These are phyloP conservation scores for Conistra vaccinii DNA, from an alignment of 2,888 invertebrate species.

Conservation along the genomic window DNA sequence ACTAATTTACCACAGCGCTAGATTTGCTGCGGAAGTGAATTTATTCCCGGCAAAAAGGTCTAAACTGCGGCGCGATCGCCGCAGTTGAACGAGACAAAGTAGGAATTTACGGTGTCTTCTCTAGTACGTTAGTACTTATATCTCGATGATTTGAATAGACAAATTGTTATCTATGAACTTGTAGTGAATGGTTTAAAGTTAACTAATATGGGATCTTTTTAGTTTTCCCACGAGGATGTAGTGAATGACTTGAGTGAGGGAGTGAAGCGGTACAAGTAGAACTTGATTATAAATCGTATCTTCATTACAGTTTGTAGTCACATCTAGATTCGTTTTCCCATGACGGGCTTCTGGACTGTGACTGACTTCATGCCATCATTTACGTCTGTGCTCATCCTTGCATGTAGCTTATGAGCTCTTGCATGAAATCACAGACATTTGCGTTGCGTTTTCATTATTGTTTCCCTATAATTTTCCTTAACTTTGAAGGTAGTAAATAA, in stretches of 20 bases:
- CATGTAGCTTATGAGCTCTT: slow-evolving; percentile 66
- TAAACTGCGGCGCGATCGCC: too few relatives aligned
- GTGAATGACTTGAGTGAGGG: slow-evolving; percentile 32
- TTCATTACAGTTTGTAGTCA: slow-evolving; percentile 75
- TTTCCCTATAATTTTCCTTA: slow-evolving; percentile 72
- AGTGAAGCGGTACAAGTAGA: slow-evolving; percentile 31
- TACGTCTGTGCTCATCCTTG: slow-evolving; percentile 70
- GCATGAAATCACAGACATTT: slow-evolving; percentile 61
- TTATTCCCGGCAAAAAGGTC: too few relatives aligned
- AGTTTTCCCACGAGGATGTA: slow-evolving; percentile 52
- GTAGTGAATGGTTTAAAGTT: not conserved
- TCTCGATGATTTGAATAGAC: too few relatives aligned
- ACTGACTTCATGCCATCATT: slow-evolving; percentile 73
- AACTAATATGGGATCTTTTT: slow-evolving; percentile 22
- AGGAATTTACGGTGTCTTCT: too few relatives aligned
- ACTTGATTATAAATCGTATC: slow-evolving; percentile 48
- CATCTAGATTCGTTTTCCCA: slow-evolving; percentile 83
- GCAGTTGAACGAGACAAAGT: too few relatives aligned
- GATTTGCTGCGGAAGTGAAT: too few relatives aligned
- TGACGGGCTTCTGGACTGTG: slow-evolving; percentile 85
- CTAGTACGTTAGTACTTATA: too few relatives aligned
- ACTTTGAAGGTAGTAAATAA: slow-evolving; percentile 65
- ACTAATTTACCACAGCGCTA: too few relatives aligned
- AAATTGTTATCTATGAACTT: slow-evolving; percentile 25
- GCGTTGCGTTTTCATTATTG: slow-evolving; percentile 53